These are phyloP conservation scores for Colius striatus DNA, from an alignment of 2,113 vertebrate genomes.

Conservation along the genomic window DNA sequence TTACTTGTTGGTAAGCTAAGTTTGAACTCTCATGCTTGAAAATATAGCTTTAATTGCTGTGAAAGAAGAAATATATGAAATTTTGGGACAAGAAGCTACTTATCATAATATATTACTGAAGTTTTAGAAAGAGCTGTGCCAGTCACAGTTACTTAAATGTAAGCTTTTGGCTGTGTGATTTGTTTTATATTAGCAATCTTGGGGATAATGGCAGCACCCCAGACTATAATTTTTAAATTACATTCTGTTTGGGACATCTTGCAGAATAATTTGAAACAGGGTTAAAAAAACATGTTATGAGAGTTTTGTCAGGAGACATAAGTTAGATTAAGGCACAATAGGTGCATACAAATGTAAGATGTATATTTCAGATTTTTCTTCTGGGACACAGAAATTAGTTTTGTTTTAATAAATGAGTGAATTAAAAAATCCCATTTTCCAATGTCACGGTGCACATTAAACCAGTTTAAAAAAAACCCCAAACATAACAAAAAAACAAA, in stretches of 20 bases:
- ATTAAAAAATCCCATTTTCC: not conserved
- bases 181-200: not conserved
- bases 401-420: not conserved
- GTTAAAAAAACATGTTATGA: not conserved
- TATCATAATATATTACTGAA: not conserved
- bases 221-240: not conserved
- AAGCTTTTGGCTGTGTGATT: not conserved
- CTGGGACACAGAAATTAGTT: not conserved
- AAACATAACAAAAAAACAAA: not conserved
- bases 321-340: not conserved
- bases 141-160: not conserved
- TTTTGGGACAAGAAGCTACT: constrained; percentile 23
- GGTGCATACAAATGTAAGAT: not conserved
- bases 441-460: not conserved
- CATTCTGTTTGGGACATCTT: not conserved
- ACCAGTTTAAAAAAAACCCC: not conserved
- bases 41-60: not conserved
- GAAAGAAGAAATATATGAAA: not conserved
- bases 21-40: constrained; percentile 33
- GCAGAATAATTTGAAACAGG: not conserved
- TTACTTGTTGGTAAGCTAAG: not conserved
- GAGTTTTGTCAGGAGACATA: not conserved
- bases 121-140: not conserved
- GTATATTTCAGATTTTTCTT: not conserved
- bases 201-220: not conserved